phyloP scores from a whole-genome alignment of 2,888 invertebrate genomes.

The Celastrina argiolus region DNA sequence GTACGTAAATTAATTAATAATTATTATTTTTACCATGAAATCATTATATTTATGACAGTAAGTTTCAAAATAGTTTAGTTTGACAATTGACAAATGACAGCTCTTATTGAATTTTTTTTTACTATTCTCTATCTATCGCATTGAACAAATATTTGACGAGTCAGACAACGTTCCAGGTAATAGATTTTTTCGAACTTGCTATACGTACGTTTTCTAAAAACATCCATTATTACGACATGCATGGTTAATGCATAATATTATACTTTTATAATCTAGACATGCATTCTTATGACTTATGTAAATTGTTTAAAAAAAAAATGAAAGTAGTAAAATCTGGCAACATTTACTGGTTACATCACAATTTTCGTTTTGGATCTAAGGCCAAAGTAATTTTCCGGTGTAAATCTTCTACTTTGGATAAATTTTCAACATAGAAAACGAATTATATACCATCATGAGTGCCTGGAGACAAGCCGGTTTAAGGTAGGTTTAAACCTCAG shows the following conservation, averaged over 20 bases:
- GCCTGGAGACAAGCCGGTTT: constrained; percentile 91
- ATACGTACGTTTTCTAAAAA: too few species aligned
- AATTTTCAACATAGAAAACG: neutral
- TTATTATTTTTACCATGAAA: neutral
- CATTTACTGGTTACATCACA: constrained; percentile 45
- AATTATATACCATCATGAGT: constrained; percentile 75
- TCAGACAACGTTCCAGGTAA: too few species aligned
- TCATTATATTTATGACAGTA: neutral
- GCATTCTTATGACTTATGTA: too few species aligned
- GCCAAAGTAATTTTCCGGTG: constrained; percentile 31
- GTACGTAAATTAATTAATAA: neutral
- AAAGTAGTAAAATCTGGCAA: too few species aligned
- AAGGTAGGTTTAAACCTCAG: constrained; percentile 79
- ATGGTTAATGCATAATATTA: too few species aligned
- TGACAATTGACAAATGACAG: neutral
- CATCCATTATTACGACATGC: too few species aligned
- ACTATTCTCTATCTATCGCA: too few species aligned
- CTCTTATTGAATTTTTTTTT: neutral
- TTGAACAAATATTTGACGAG: too few species aligned
- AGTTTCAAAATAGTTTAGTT: neutral
- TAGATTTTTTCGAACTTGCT: too few species aligned
- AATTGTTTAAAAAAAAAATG: too few species aligned
- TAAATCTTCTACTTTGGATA: constrained; percentile 35
- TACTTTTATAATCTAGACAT: too few species aligned
- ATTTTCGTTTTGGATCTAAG: constrained; percentile 34